Conservation (phyloP, 2,888 invertebrate genomes). For the Bhutanitis thaidina region DNA sequence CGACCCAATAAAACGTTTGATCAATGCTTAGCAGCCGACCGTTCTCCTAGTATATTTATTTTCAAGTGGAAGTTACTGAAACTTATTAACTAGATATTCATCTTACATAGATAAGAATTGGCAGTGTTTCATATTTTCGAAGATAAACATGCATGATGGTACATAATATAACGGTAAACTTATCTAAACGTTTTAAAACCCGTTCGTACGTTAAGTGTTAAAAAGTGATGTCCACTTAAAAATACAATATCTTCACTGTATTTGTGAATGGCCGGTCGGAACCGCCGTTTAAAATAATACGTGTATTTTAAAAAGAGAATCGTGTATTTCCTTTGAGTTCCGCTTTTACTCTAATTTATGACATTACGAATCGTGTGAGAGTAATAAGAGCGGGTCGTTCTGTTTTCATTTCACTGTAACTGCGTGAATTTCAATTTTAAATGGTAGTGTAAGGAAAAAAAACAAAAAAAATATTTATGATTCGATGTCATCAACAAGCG, state of each 20-base stretch:
- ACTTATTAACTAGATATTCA: too few relatives aligned
- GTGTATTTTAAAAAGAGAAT: constrained; percentile 7
- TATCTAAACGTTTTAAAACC: constrained; percentile 9
- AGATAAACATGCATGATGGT: too few relatives aligned
- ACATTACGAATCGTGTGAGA: neutral
- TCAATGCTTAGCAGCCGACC: too few relatives aligned
- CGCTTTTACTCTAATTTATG: constrained; percentile 12
- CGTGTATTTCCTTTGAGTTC: constrained; percentile 8
- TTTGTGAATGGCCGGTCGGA: constrained; percentile 4
- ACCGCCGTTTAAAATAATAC: neutral
- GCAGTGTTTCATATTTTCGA: too few relatives aligned
- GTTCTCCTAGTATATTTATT: too few relatives aligned
- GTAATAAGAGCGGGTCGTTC: neutral
- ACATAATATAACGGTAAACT: neutral
- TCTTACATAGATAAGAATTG: too few relatives aligned
- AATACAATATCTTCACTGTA: constrained; percentile 5
- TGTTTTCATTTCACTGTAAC: neutral
- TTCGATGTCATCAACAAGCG: too few relatives aligned
- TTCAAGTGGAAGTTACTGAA: too few relatives aligned
- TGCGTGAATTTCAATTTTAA: too few relatives aligned
- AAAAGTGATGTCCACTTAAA: constrained; percentile 5
- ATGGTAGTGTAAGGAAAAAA: too few relatives aligned
- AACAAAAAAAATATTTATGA: too few relatives aligned
- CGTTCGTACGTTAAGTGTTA: neutral
- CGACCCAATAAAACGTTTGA: too few relatives aligned